These are phyloP conservation scores for Xiphorhynchus erythropygius DNA, from an alignment of 2,797 vertebrate genomes.

Conservation along the genomic window DNA sequence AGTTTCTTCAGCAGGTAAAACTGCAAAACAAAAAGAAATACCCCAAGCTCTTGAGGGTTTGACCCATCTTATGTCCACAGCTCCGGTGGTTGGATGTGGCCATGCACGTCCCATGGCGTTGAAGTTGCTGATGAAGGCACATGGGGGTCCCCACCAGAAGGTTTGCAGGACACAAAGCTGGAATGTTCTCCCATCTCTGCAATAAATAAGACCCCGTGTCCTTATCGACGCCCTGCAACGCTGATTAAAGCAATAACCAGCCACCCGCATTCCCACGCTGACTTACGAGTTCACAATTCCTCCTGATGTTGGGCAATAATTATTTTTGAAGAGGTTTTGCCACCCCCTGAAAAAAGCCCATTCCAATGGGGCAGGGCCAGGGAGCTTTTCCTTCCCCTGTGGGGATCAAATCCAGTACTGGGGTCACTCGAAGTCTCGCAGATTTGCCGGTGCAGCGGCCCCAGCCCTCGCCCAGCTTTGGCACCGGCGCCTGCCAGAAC, in stretches of 20 bases:
- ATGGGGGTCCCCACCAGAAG: background rate
- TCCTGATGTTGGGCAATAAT: background rate
- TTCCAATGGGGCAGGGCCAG: background rate
- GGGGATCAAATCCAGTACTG: background rate
- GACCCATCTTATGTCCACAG: background rate
- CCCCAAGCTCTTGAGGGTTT: rapidly evolving
- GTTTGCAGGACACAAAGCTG: background rate
- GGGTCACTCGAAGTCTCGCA: rapidly evolving
- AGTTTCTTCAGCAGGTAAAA: background rate
- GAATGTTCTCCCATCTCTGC: background rate
- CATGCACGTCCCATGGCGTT: rapidly evolving
- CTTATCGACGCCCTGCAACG: background rate
- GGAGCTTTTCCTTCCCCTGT: background rate
- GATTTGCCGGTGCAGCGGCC: background rate
- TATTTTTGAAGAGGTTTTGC: background rate
- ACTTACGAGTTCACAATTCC: background rate
- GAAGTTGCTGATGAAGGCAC: background rate
- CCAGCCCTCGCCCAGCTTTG: background rate
- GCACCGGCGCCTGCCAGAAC: background rate
- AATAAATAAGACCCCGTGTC: background rate
- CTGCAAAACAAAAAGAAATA: rapidly evolving
- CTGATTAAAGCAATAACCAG: background rate
- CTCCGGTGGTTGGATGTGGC: background rate
- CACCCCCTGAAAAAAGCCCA: background rate
- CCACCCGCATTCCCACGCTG: background rate